Conservation (phyloP, 2,113 vertebrate species). For the Donacobius atricapilla region DNA sequence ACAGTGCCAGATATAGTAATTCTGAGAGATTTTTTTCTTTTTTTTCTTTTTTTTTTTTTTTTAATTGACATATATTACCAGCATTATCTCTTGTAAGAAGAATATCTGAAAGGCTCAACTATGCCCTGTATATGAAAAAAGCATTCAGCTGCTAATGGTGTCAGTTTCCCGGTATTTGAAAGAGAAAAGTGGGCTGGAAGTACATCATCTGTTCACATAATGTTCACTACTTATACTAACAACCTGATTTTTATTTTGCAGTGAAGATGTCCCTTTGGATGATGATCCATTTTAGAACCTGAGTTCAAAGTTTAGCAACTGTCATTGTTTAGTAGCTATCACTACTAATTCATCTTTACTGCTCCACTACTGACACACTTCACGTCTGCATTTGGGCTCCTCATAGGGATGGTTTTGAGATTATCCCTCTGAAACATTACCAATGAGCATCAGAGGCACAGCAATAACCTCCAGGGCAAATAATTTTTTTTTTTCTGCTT, state of each 20-base stretch:
- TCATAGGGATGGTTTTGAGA: neutral
- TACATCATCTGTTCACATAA: neutral
- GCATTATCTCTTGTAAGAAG: neutral
- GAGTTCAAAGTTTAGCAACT: neutral
- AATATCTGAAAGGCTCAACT: neutral
- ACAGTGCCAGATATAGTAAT: neutral
- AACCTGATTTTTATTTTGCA: neutral
- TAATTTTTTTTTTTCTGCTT: neutral
- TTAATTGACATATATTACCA: neutral
- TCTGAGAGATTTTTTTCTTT: neutral
- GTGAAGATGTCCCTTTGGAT: neutral
- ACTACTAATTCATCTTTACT: neutral
- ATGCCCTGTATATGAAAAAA: neutral
- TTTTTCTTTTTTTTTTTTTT: neutral
- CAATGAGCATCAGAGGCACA: neutral
- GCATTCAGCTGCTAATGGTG: neutral
- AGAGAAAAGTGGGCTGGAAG: neutral
- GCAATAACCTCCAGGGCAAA: neutral
- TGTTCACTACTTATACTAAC: neutral
- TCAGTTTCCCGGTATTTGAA: neutral
- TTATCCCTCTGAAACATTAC: neutral
- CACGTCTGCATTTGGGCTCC: neutral
- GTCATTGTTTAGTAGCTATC: neutral
- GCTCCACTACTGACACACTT: neutral
- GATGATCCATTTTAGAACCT: neutral